Base-by-base conservation (phyloP, 2,113 vertebrate species). In the Collichthys lucidus region DNA sequence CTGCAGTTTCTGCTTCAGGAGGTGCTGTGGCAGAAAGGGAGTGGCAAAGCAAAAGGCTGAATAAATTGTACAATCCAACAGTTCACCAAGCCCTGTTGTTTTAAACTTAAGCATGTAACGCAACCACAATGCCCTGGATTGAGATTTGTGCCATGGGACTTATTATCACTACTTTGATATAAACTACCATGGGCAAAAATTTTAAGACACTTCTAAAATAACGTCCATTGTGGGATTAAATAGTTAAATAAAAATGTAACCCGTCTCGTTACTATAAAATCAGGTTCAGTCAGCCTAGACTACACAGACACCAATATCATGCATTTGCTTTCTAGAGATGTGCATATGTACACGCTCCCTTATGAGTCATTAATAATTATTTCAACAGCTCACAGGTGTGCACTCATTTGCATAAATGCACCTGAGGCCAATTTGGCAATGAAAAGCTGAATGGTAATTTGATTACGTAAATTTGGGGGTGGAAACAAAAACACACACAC, bases 1-100 rank as follows among this genome's bases (percentile, higher is more conserved):
- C 63, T 96, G 95, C 59, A 75, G 85, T 0, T 95, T 93, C 79
- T 94, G 91, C 65, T 93, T 87, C 46, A 50, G 61, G 40, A 95
- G 85, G 80, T 89, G 95, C 55, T 89, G 91, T 4, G n/a, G 83
- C 10, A 77, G 60, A 40, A 91, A 35, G 53, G 35, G 2, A 44
- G 74, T 47, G 29, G n/a, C 11, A 11, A 94, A 93, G 61, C 87
- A 0, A 29, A 93, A 93, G 22, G 67, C 84, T 3, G 90, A 93
- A 40, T 40, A 40, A 40, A 40, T 6, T 9, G 35, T 9, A 40
- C 7, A 40, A 40, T 9, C 35, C 7, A 8, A 40, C 35, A n/a
- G n/a, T n/a, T n/a, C n/a, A 40, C 35, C 35, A 9, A 40, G 6
- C 60, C 11, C 11, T 60, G 11, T 15, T 50, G 14, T 22, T 22